Evolutionary conservation across 2,113 vertebrate species (phyloP).

Genomic region (Megaceryle maxima): DNA sequence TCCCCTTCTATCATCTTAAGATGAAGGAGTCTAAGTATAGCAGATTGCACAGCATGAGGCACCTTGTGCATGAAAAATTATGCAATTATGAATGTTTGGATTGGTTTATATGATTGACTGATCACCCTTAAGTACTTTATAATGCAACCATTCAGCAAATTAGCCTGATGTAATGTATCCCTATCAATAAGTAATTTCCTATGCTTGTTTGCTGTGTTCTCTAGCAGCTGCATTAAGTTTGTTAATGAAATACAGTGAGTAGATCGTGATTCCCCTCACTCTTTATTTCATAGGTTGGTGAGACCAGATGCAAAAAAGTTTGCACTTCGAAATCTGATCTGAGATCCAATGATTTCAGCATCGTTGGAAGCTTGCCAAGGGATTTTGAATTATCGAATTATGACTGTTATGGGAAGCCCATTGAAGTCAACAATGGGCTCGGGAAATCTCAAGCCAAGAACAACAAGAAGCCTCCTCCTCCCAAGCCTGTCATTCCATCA

Average conservation of each 20-base stretch:
- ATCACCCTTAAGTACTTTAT: slow-evolving; percentile 39
- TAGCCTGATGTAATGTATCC: slow-evolving; percentile 14
- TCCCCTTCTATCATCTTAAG: neutral
- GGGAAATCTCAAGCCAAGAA: slow-evolving; percentile 91
- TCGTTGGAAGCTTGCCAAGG: slow-evolving; percentile 95
- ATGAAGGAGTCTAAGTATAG: slow-evolving; percentile 1
- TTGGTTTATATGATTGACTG: slow-evolving; percentile 22
- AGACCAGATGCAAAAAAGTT: slow-evolving; percentile 97
- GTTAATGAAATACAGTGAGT: neutral
- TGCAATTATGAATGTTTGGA: slow-evolving; percentile 37
- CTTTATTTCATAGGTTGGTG: slow-evolving; percentile 85
- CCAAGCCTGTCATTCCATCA: slow-evolving; percentile 95
- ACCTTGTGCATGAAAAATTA: slow-evolving; percentile 13
- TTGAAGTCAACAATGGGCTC: slow-evolving; percentile 82
- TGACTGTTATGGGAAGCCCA: slow-evolving; percentile 98
- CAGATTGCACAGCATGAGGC: neutral
- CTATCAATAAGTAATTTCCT: slow-evolving; percentile 49
- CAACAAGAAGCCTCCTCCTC: slow-evolving; percentile 91
- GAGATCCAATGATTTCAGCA: slow-evolving; percentile 98
- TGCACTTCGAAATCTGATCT: slow-evolving; percentile 98
- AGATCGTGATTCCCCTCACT: neutral
- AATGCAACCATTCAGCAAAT: slow-evolving; percentile 32
- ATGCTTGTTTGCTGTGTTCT: slow-evolving; percentile 39
- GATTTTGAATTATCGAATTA: slow-evolving; percentile 99
- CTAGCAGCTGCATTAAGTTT: slow-evolving; percentile 26